Conservation (phyloP, 1,140 invertebrate species). For the Mya arenaria region DNA sequence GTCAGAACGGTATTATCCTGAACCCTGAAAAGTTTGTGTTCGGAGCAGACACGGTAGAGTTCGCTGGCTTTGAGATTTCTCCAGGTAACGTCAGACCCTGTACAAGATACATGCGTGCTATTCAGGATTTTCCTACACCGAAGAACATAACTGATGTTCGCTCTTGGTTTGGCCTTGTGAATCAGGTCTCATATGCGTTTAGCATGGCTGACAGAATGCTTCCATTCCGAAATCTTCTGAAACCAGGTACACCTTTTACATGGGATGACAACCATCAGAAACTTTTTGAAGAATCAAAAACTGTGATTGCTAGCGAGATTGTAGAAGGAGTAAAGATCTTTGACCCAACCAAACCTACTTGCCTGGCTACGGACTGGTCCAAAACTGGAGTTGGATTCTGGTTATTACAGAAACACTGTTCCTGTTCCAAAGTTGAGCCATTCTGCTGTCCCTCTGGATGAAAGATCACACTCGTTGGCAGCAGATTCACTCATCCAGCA, state of each 20-base stretch:
- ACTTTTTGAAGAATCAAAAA: conserved; percentile 52
- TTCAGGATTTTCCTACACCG: conserved; percentile 54
- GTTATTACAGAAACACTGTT: conserved; percentile 45
- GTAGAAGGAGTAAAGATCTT: conserved; percentile 54
- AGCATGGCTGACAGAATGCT: conserved; percentile 55
- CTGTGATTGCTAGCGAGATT: conserved; percentile 20
- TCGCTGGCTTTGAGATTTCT: conserved; percentile 65
- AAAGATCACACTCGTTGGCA: conserved; percentile 61
- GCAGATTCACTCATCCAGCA: conserved; percentile 55
- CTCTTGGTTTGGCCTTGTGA: conserved; percentile 59
- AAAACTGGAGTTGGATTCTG: conserved; percentile 41
- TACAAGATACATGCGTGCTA: conserved; percentile 47
- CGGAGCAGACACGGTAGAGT: conserved; percentile 58
- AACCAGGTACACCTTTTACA: conserved; percentile 43
- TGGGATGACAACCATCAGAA: conserved; percentile 51
- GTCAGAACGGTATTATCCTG: conserved; percentile 67
- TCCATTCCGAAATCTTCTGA: conserved; percentile 56
- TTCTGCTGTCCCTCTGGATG: conserved; percentile 47
- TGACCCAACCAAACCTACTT: conserved; percentile 47
- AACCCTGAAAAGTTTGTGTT: conserved; percentile 70
- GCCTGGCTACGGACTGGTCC: conserved; percentile 56
- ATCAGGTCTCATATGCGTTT: conserved; percentile 52
- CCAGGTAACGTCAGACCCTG: conserved; percentile 47
- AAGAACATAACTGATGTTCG: conserved; percentile 56
- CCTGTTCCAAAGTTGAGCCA: background rate